Evolutionary conservation across 1,140 invertebrate genomes (phyloP), one percentile per base, ranked within the genome.

Genomic region (Cyphomyrmex costatus): DNA sequence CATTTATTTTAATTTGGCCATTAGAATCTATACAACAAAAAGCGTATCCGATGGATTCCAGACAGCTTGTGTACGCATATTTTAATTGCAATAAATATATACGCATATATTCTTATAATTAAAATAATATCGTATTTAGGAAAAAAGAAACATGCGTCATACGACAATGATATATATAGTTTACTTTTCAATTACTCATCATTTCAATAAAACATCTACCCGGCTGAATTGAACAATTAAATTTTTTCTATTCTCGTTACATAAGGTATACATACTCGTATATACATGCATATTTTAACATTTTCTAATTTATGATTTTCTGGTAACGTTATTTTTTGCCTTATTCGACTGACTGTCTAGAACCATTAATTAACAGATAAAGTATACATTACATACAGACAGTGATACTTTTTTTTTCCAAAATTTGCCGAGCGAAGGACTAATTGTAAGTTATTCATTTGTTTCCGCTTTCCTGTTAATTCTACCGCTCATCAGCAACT

Each of bases 391-490:
- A 12, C 6, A 42, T 49, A 36, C 21, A 27, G 53, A 42, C 33
- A 24, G 21, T 33, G 27, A n/a, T 60, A 42, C 8, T 58, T 51
- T 76, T 60, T 76, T 42, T 60, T 21, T 60, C 53, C 42, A 4
- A 60, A 76, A 76, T 60, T 60, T 14, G 16, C 33, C 16, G 73
- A 60, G 53, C 53, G 30, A 76, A 76, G 33, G 33, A 60, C 53
- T 60, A n/a, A n/a, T n/a, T n/a, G n/a, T n/a, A 76, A 42, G 30
- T 76, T 76, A 74, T 74, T 33, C 53, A 6, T 16, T 53, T 33
- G 46, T 73, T 71, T 73, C 70, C 49, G 49, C 73, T 76, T 42
- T 76, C 1, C 53, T 36, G 53, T 60, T 76, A 60, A 76, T 42
- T 60, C 33, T 76, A 33, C 14, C 30, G 30, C 30, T 76, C 53